Evolutionary conservation across 2,888 invertebrate species (phyloP), one percentile per base, ranked within the genome.

Genomic region (Papilio gigon): DNA sequence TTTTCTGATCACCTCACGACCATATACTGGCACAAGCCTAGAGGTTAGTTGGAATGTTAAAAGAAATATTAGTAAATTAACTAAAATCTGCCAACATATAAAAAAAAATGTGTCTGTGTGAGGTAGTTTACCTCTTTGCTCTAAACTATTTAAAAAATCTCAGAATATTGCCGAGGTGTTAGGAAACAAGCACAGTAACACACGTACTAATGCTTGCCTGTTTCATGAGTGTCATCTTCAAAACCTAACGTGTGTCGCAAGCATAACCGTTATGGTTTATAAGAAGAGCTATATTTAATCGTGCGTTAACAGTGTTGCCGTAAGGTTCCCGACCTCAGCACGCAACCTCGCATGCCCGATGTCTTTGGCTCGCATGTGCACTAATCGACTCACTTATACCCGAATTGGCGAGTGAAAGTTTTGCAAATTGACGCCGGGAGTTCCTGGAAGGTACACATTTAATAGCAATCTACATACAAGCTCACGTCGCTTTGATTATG

Each of bases 321-420:
- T 80, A 79, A 80, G 81, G 82, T 83, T 80, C 80, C 79, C 82
- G 80, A 86, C 83, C 82, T 65, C 27, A 42, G 25, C 86, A 86
- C 84, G 87, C 85, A 77, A 84, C 73, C 80, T 84, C 71, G 82
- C 84, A 81, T 84, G 80, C 70, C 71, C 72, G 69, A 74, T 76
- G 71, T 74, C 78, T 75, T 76, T 74, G 75, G 77, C 75, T 84
- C 80, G 82, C 82, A 80, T 84, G 84, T 78, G 74, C 70, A 72
- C 73, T 82, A 82, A 84, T 83, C 74, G 77, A 76, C 76, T 83
- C 74, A 83, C 76, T 78, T 77, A 79, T 79, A 77, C 79, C 75
- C 79, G 77, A 82, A 77, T 78, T 77, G 69, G 75, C 74, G 63
- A 75, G 77, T 78, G 77, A 81, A 80, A 80, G 78, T 74, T 75